A percentile compares a stretch with the other conserved stretches of the same genome.
phyloP scores from a whole-genome alignment of 1,140 invertebrate genomes.

The Lepidurus apus region DNA sequence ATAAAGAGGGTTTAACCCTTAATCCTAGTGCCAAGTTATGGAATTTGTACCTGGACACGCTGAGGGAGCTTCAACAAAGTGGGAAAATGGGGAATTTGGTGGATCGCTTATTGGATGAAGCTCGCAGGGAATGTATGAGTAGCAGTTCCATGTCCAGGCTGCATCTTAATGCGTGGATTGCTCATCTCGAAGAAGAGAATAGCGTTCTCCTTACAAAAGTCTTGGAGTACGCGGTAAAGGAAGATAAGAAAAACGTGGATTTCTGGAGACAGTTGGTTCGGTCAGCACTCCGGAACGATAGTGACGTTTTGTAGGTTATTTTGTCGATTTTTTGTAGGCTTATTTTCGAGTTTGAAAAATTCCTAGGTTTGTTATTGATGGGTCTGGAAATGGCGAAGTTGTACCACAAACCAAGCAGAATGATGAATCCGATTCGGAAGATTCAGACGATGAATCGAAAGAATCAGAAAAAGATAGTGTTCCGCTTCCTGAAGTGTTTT shows the following conservation, averaged over 20 bases:
- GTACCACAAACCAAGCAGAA: slow-evolving; percentile 12
- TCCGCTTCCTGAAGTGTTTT: slow-evolving; percentile 39
- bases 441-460: slow-evolving; percentile 36
- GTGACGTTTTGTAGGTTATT: neutral
- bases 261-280: slow-evolving; percentile 9
- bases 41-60: slow-evolving; percentile 50
- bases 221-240: neutral
- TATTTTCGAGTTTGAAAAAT: neutral
- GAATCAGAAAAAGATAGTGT: slow-evolving; percentile 30
- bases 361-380: slow-evolving; percentile 35
- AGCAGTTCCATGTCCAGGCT: neutral
- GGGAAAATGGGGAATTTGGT: neutral
- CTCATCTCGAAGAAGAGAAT: neutral
- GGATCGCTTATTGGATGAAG: neutral
- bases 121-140: neutral
- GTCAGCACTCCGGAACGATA: neutral
- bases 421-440: slow-evolving; percentile 5
- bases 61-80: slow-evolving; percentile 47
- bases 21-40: slow-evolving; percentile 53
- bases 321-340: neutral
- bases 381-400: slow-evolving; percentile 28
- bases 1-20: slow-evolving; percentile 50
- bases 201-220: neutral
- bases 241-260: neutral
- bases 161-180: neutral